Base-by-base conservation (phyloP, 2,888 invertebrate genomes). In the Drosophila demipolita region DNA sequence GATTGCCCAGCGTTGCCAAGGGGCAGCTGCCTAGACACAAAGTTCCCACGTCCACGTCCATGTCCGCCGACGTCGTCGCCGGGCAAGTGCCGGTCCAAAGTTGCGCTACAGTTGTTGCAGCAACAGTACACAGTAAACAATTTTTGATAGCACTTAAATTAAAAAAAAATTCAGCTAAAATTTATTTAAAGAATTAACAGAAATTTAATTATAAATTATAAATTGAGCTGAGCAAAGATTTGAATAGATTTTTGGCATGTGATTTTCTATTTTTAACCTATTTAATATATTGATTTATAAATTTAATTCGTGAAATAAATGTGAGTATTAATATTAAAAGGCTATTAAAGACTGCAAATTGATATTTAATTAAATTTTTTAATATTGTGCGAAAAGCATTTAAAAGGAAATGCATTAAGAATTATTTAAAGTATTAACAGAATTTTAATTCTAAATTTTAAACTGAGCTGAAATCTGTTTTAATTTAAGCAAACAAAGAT, bases 31-130 rank as follows among this genome's bases (percentile, higher is more conserved):
- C 82, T 82, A 84, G 73, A 84, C 82, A 81, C 78, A 60, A 90
- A 90, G 87, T 86, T 86, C 85, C 85, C 85, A 86, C 89, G 90
- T 89, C 85, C 85, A 86, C 89, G 90, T 89, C 79, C 71, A 77
- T 69, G 79, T 76, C 76, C 75, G 42, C 48, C 57, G 58, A 45
- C 49, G 64, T 60, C 59, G 58, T 60, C 38, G 73, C 59, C 40
- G 74, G 80, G 77, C 78, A 80, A 75, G 82, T 77, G 79, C 74
- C 55, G 53, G 73, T 73, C 76, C 61, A 70, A 77, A 80, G 77
- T 76, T 77, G 77, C 54, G 69, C 76, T 55, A 75, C 42, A 69
- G 69, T 70, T 75, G 75, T 70, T 75, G 71, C 57, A 40, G 26
- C 59, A 40, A 68, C 65, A 65, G 55, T 57, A 65, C 57, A 66